phyloP scores from a whole-genome alignment of 2,888 invertebrate species.

The Platycheirus albimanus region DNA sequence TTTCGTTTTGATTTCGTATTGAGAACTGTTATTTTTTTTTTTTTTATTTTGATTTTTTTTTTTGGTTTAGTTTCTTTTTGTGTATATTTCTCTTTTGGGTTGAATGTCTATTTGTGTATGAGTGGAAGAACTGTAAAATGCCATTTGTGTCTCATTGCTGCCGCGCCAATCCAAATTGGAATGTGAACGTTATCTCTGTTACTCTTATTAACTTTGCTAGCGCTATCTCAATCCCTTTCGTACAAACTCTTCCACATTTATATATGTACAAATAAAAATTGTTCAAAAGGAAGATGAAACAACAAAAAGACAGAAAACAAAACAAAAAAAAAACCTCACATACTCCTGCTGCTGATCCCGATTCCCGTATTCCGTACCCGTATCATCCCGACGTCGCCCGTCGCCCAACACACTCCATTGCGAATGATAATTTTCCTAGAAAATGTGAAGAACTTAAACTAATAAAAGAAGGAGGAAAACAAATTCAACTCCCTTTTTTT shows the following conservation, averaged over 20 bases:
- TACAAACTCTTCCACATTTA: constrained; percentile 65
- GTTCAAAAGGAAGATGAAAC: constrained; percentile 56
- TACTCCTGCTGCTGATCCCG: constrained; percentile 12
- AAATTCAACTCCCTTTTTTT: constrained; percentile 28
- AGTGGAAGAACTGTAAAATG: constrained; percentile 74
- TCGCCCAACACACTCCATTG: neutral
- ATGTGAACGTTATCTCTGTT: constrained; percentile 64
- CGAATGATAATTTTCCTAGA: constrained; percentile 70
- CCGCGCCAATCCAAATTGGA: constrained; percentile 73
- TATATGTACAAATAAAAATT: constrained; percentile 72
- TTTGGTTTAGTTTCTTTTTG: constrained; percentile 45
- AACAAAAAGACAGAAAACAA: constrained; percentile 6
- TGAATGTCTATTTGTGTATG: constrained; percentile 73
- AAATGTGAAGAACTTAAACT: constrained; percentile 60
- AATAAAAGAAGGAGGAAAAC: constrained; percentile 63
- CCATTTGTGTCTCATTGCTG: constrained; percentile 73
- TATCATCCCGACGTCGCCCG: no score
- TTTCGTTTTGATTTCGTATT: constrained; percentile 72
- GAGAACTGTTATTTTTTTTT: constrained; percentile 52
- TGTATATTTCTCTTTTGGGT: constrained; percentile 64
- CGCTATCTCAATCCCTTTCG: constrained; percentile 61
- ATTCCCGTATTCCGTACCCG: no score
- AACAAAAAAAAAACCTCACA: constrained; percentile 15
- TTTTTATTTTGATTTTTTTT: constrained; percentile 28
- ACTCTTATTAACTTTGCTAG: neutral